phyloP scores from a whole-genome alignment of 2,113 vertebrate genomes.

The Lipophrys pholis region DNA sequence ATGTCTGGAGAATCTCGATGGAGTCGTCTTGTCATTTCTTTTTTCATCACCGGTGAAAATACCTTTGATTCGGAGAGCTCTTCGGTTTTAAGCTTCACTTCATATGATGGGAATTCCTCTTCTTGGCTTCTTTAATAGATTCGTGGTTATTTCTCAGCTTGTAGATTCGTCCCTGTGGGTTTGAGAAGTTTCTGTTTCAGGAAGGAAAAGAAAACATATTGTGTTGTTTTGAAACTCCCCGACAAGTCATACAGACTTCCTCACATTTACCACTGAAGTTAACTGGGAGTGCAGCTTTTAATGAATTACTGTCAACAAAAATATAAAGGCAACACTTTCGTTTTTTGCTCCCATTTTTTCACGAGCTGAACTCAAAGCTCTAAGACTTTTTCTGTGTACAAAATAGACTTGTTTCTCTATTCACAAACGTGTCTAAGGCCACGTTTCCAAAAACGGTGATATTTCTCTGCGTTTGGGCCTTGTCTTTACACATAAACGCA shows the following conservation, averaged over 20 bases:
- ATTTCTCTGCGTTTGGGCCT: no score
- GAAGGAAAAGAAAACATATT: not conserved
- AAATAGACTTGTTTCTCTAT: no score
- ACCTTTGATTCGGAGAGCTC: slow-evolving; percentile 42
- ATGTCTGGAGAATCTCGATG: slow-evolving; percentile 55
- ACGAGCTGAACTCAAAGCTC: no score
- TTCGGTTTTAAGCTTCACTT: slow-evolving; percentile 10
- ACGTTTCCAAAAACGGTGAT: no score
- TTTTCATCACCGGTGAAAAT: slow-evolving; percentile 23
- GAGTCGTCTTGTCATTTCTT: slow-evolving; percentile 33
- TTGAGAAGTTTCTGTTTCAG: slow-evolving; percentile 12
- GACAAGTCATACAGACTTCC: no score
- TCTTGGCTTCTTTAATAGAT: slow-evolving; percentile 6
- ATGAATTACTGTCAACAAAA: no score
- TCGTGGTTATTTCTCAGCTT: not conserved
- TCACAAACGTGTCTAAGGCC: no score
- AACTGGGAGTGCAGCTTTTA: not conserved
- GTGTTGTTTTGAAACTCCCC: not conserved
- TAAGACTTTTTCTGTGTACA: no score
- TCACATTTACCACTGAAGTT: not conserved
- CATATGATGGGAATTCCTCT: not conserved
- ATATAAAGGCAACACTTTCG: no score
- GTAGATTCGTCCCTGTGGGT: slow-evolving; percentile 6
- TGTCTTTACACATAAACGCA: no score
- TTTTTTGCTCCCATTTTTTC: no score